These are phyloP conservation scores for Anguilla rostrata DNA, from an alignment of 2,113 vertebrate species.

Conservation along the genomic window DNA sequence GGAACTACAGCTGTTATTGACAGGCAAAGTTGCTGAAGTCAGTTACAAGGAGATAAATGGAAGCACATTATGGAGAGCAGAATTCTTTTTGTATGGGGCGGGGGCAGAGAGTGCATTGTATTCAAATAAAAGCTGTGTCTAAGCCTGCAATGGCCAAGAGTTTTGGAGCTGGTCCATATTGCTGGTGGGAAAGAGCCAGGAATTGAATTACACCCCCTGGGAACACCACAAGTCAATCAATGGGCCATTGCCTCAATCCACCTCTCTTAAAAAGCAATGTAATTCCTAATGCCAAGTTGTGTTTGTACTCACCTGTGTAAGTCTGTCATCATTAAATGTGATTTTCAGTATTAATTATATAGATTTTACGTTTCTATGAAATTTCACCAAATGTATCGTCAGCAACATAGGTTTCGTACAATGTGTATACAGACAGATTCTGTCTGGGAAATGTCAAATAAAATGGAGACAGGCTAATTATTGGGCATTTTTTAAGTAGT, in stretches of 20 bases:
- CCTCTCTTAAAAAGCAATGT: not conserved
- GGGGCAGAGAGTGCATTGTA: not conserved
- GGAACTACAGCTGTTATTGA: slow-evolving; percentile 34
- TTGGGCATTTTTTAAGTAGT: too few relatives aligned
- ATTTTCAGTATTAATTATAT: too few relatives aligned
- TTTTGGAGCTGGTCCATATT: not conserved
- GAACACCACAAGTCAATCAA: not conserved
- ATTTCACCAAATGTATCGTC: not conserved
- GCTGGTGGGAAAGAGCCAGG: not conserved
- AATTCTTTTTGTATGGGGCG: not conserved
- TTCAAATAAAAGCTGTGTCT: not conserved
- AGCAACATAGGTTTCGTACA: not conserved
- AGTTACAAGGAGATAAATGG: slow-evolving; percentile 39
- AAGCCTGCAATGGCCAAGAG: not conserved
- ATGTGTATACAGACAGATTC: not conserved
- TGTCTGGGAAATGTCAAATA: not conserved
- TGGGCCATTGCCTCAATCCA: not conserved
- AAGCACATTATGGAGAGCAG: slow-evolving; percentile 20
- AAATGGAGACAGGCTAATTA: not conserved
- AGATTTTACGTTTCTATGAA: too few relatives aligned
- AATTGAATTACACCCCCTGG: not conserved
- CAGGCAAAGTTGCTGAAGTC: slow-evolving; percentile 23
- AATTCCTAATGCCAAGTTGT: not conserved
- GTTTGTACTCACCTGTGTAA: too few relatives aligned
- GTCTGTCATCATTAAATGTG: too few relatives aligned